Evolutionary conservation across 2,888 invertebrate species (phyloP), one percentile per base, ranked within the genome.

Genomic region (Ernsta delagoae): DNA sequence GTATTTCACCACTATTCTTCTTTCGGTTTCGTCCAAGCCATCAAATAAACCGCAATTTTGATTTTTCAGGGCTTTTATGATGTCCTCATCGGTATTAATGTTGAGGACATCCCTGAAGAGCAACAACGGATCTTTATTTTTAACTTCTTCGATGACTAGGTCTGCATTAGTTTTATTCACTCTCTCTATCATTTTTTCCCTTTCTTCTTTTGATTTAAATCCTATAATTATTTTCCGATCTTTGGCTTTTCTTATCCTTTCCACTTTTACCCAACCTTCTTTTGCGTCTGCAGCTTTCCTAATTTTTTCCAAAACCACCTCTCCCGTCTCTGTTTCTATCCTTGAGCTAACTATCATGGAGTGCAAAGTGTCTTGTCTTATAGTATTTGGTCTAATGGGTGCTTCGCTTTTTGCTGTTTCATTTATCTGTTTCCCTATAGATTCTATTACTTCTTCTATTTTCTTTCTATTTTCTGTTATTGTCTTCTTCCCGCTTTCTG

Each of bases 191-290:
- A 53, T 9, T 43, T 11, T 61, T 5, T 50, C 59, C 43, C 43
- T 64, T 36, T 43, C 45, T 8, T 31, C 60, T 61, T 31, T 31
- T 5, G 34, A n/a, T n/a, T 12, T 16, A 56, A 53, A 65, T 6
- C 70, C 65, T 36, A 70, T 54, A 45, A 70, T 61, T 8, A 70
- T 11, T 48, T 65, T 70, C 24, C 70, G 43, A 24, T 70, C 65
- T 56, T 45, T 70, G 0, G 60, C 65, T n/a, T 70, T 70, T n/a
- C 70, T 59, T 0, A 60, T 41, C 24, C n/a, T 65, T 9, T 70
- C 65, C 7, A 70, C 57, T 9, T 43, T 9, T 0, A 70, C 39
- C 54, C 60, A 53, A 3, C 64, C 70, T 8, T 43, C 43, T 9
- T 43, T 43, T 3, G 43, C 43, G 1, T 43, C 43, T 11, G 11